Conservation (phyloP, 2,797 vertebrate genomes). For the Buceros bicornis region DNA sequence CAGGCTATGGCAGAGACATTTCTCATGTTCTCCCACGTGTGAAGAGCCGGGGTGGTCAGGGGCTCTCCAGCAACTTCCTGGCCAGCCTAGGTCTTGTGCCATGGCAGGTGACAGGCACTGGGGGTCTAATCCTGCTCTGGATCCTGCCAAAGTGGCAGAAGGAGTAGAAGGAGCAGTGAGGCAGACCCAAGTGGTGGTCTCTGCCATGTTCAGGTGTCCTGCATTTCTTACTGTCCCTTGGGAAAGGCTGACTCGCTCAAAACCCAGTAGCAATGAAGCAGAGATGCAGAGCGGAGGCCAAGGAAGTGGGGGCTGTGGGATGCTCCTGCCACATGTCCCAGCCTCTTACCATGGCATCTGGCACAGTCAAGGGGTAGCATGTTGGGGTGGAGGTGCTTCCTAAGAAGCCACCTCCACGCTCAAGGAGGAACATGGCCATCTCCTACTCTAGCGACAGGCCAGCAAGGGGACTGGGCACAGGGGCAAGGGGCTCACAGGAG, state of each 20-base stretch:
- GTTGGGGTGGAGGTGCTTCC: not conserved
- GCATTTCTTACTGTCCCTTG: not conserved
- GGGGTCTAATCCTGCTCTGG: not conserved
- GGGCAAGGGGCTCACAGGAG: not conserved
- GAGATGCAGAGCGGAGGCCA: not conserved
- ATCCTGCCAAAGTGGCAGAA: not conserved
- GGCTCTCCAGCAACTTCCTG: not conserved
- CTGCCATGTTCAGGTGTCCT: not conserved
- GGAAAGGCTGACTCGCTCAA: not conserved
- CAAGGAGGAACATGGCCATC: not conserved
- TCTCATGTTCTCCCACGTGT: accelerated
- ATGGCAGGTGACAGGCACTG: not conserved
- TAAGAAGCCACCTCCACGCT: not conserved
- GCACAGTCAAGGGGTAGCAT: not conserved
- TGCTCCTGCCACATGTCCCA: not conserved
- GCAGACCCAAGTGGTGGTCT: not conserved
- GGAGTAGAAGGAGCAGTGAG: not conserved
- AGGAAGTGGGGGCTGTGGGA: not conserved
- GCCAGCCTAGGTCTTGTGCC: not conserved
- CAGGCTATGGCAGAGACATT: accelerated
- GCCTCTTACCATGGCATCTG: not conserved
- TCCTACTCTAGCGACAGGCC: not conserved
- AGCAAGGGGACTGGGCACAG: not conserved
- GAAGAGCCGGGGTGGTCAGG: not conserved
- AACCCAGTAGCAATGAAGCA: not conserved